Base-by-base conservation (phyloP, 2,888 invertebrate species). In the Melanophora roralis region DNA sequence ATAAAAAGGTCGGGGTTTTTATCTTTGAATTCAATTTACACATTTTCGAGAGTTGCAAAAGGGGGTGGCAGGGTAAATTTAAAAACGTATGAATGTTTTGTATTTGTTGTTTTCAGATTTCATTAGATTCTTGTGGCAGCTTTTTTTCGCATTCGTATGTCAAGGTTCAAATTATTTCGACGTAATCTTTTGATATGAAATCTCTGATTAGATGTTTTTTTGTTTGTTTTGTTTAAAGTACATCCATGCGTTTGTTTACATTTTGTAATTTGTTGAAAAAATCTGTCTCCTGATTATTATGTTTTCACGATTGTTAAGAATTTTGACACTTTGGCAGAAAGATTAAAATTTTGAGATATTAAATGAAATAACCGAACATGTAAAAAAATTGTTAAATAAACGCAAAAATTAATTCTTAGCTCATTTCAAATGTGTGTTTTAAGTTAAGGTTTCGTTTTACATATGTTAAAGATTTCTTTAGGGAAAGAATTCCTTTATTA, bases 11-110 rank as follows among this genome's bases (percentile, higher is more conserved):
- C 51, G 79, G 67, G 74, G 68, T 65, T 32, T 57, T 49, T 38
- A 55, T 34, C 69, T 47, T 40, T 45, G 87, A 88, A 88, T 87
- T 88, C 87, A 86, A 87, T 88, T 88, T 86, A 84, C 72, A 55
- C 38, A 27, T 65, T 67, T 60, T 68, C 9, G 16, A 60, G n/a
- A 21, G 40, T 16, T 38, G 21, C 32, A 38, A n/a, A 57, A 36
- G 62, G 47, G 27, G 12, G 40, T 49, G 47, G 49, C 6, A 6
- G 3, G 27, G n/a, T n/a, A n/a, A n/a, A n/a, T n/a, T n/a, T n/a
- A n/a, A n/a, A n/a, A n/a, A n/a, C 6, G 27, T 27, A 6, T 27
- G 27, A 27, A 6, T 27, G 6, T n/a, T n/a, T n/a, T 27, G 16
- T 55, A 36, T 43, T 51, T 67, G 47, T 40, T n/a, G 51, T 43